Percentiles rank a stretch among this genome's conserved stretches.
phyloP scores from a whole-genome alignment of 2,888 invertebrate species.

The Caenorhabditis sp. region DNA sequence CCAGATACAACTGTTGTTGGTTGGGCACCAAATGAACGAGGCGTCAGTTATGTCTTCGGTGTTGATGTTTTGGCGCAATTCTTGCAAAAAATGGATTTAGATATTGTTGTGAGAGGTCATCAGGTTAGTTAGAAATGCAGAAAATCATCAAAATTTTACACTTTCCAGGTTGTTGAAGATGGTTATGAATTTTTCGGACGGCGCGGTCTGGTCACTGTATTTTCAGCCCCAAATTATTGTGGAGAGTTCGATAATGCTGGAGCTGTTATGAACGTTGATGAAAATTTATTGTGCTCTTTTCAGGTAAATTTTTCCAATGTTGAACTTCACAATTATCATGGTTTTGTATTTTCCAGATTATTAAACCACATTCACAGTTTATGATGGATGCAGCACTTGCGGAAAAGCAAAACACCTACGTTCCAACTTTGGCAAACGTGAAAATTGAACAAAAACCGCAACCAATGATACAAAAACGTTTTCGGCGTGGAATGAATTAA shows the following conservation, averaged over 20 bases:
- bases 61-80: conserved; percentile 66
- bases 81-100: conserved; percentile 67
- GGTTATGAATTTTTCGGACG: conserved; percentile 67
- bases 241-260: conserved; percentile 76
- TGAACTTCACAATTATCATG: not conserved
- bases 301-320: conserved; percentile 41
- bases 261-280: conserved; percentile 74
- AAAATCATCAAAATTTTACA: too few species aligned
- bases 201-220: conserved; percentile 74
- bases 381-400: conserved; percentile 48
- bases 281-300: conserved; percentile 64
- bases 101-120: conserved; percentile 68
- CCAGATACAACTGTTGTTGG: conserved; percentile 65
- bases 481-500: conserved; percentile 64
- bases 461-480: conserved; percentile 55
- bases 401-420: conserved; percentile 46
- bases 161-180: conserved; percentile 63
- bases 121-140: conserved; percentile 50
- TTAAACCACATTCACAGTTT: conserved; percentile 56
- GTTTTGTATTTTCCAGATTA: conserved; percentile 57
- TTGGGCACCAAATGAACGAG: conserved; percentile 69
- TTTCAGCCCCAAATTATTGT: conserved; percentile 76
- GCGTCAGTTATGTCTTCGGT: conserved; percentile 68
- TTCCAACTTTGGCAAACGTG: conserved; percentile 51
- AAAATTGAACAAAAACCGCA: conserved; percentile 47